Evolutionary conservation across 2,797 vertebrate species (phyloP).

Genomic region (Benthosema pterotum): DNA sequence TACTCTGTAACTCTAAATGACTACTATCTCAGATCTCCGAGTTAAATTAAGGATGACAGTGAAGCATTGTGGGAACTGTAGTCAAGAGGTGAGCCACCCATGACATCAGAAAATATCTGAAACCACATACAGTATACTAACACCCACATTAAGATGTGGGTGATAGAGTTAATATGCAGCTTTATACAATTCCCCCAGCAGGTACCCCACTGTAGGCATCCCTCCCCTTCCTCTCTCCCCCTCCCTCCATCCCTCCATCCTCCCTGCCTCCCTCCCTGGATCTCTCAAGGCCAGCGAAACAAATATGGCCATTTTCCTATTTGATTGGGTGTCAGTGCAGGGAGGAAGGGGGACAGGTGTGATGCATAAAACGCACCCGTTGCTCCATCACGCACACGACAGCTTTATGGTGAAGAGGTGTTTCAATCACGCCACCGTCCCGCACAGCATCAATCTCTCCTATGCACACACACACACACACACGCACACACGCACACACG

Average conservation of each 20-base stretch:
- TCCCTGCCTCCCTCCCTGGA: conserved; percentile 28
- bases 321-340: conserved; percentile 73
- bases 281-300: conserved; percentile 82
- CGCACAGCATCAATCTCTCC: conserved; percentile 74
- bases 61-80: no score
- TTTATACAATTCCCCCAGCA: not conserved
- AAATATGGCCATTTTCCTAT: conserved; percentile 82
- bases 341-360: conserved; percentile 78
- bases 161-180: not conserved
- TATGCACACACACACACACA: conserved; percentile 31
- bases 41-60: no score
- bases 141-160: no score
- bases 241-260: conserved; percentile 27
- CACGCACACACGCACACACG: conserved; percentile 13
- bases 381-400: conserved; percentile 77
- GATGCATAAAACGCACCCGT: conserved; percentile 78
- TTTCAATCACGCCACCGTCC: conserved; percentile 76
- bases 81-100: no score
- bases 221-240: conserved; percentile 30
- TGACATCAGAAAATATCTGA: no score
- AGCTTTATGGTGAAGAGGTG: conserved; percentile 81
- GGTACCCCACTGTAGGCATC: no score
- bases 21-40: no score
- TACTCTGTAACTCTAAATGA: no score
- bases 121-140: no score